A percentile compares a stretch with the other conserved stretches of the same genome.
These are phyloP conservation scores for Ennomos quercinarius DNA, from an alignment of 2,888 invertebrate genomes.

Conservation along the genomic window DNA sequence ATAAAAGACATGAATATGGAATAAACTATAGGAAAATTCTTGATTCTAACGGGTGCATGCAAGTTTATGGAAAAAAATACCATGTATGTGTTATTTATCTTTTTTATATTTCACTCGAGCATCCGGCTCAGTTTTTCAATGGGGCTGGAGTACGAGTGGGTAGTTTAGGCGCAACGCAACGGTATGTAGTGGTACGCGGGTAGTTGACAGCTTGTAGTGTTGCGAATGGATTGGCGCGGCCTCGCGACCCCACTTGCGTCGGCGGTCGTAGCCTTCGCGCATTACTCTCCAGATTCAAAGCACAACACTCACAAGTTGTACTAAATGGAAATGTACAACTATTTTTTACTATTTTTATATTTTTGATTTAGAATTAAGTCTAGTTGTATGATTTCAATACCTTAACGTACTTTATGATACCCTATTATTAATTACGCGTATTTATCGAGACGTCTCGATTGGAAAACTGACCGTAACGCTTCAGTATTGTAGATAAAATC, in stretches of 20 bases:
- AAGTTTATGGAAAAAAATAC: slow-evolving; percentile 78
- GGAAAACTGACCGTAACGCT: slow-evolving; percentile 80
- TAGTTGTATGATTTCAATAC: slow-evolving; percentile 82
- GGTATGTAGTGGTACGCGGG: slow-evolving; percentile 18
- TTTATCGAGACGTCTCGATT: slow-evolving; percentile 71
- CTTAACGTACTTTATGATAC: slow-evolving; percentile 76
- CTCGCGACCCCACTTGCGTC: slow-evolving; percentile 18
- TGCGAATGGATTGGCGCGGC: slow-evolving; percentile 27
- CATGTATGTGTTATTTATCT: slow-evolving; percentile 81
- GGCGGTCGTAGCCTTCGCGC: too few species aligned
- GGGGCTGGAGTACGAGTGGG: slow-evolving; percentile 52
- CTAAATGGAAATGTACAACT: slow-evolving; percentile 78
- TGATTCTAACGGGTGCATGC: slow-evolving; percentile 85
- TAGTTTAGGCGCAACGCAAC: slow-evolving; percentile 37
- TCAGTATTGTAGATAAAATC: slow-evolving; percentile 86
- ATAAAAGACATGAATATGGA: slow-evolving; percentile 81
- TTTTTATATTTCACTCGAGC: slow-evolving; percentile 84
- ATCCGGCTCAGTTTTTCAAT: slow-evolving; percentile 79
- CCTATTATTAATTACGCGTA: slow-evolving; percentile 76
- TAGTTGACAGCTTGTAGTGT: slow-evolving; percentile 55
- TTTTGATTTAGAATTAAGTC: slow-evolving; percentile 84
- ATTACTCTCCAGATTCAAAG: slow-evolving; percentile 51
- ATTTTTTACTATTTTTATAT: slow-evolving; percentile 86
- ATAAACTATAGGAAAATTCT: slow-evolving; percentile 82
- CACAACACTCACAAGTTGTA: slow-evolving; percentile 78